Base-by-base conservation (phyloP, 2,888 invertebrate species). In the Orchestes rusci region DNA sequence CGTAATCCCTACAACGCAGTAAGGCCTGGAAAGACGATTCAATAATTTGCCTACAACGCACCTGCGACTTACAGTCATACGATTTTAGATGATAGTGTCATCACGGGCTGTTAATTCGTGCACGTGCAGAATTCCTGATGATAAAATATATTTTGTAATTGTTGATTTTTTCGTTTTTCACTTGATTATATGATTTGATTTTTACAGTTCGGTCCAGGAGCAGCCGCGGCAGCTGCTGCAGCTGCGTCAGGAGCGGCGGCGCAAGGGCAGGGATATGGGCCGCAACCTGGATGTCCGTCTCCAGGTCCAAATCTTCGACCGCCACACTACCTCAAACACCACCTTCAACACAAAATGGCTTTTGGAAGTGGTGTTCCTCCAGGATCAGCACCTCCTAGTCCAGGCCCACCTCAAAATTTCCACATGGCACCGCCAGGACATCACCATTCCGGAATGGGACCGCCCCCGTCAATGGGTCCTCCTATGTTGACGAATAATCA, bases 261-360 rank as follows among this genome's bases (percentile, higher is more conserved):
- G 29, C 38, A 42, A 17, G 68, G 69, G 16, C 66, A 65, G 46
- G 71, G 71, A 30, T 77, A 76, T 61, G 74, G 74, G 40, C 75
- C 76, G 48, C 75, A 75, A 51, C 72, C 72, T 31, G 72, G 72
- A 33, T 73, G 74, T 34, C 73, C 74, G 19, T 72, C 73, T 45
- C 59, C 68, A 20, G 69, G 72, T 39, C 65, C 71, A 39, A 70
- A 73, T 27, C 70, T 72, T 37, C 67, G 77, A 54, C 77, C 75
- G 50, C 70, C 77, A 41, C 76, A 77, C 67, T 80, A 81, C 73
- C 72, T 81, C 65, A 81, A 81, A 63, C 80, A 80, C 65, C 81
- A 82, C 67, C 69, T 77, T 48, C 75, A 82, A 71, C 80, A 82
- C 67, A 82, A 82, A 71, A 78, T 81, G 68, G 75, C 76, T 49